Base-by-base conservation (phyloP, 2,797 vertebrate genomes). In the Phrynocephalus forsythii region DNA sequence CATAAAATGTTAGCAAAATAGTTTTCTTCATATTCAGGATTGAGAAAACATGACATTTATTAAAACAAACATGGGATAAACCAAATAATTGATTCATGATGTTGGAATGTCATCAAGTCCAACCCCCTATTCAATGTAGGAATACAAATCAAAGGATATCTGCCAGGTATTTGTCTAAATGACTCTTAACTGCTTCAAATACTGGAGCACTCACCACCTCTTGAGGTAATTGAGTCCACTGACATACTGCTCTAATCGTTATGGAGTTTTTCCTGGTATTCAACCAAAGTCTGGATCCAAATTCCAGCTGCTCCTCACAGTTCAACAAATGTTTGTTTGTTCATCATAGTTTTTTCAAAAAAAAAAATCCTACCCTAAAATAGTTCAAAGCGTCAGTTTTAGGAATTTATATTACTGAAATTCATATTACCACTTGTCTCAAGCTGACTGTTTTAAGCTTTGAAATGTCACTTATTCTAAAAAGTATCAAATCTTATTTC, bases 371-470 rank as follows among this genome's bases (percentile, higher is more conserved):
- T 88, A 79, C 85, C 88, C 89, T 69, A 90, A 77, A 76, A 33
- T 38, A 89, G 88, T 71, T 52, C 86, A 91, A 92, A 87, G 86
- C 92, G 93, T 90, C 93, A 92, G 88, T 93, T 60, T 78, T 85
- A 88, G 50, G 87, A 60, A 93, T 89, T 86, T 82, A 72, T 84
- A 87, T 33, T 88, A 60, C 69, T 77, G 63, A 56, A 76, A 88
- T 90, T 44, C 5, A 89, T 92, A 79, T 79, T 82, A 86, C 67
- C 56, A 91, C 90, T 92, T 88, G 78, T 56, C 69, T 85, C 73
- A 88, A 87, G 86, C 9, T 56, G 91, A 94, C 50, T 92, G 26
- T 79, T 77, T 84, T 90, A 83, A 33, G 83, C 33, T 72, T 90
- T 90, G 85, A 93, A 92, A 60, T 63, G 88, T 50, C 2, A 82